A percentile compares a stretch with the other conserved stretches of the same genome.
phyloP scores from a whole-genome alignment of 1,140 invertebrate genomes.

The Zaprionus tsacasi region DNA sequence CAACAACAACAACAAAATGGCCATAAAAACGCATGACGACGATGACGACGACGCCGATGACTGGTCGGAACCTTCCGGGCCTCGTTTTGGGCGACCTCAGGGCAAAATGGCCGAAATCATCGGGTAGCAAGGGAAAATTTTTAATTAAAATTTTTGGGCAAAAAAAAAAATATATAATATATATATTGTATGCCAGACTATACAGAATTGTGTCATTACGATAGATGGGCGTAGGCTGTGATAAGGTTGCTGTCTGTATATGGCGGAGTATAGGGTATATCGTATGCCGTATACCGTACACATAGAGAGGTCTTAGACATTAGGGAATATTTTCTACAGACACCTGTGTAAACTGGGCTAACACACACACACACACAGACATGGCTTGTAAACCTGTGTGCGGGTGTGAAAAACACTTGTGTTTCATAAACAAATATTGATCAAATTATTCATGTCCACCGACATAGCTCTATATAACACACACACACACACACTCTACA shows the following conservation, averaged over 20 bases:
- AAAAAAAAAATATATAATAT: neutral
- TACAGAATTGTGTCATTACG: neutral
- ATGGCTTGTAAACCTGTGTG: neutral
- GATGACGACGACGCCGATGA: constrained; percentile 45
- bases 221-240: constrained; percentile 21
- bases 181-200: neutral
- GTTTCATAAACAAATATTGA: constrained; percentile 74
- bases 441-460: constrained; percentile 67
- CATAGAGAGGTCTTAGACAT: constrained; percentile 16
- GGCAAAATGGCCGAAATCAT: constrained; percentile 48
- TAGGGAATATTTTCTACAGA: constrained; percentile 24
- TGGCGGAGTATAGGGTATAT: constrained; percentile 6
- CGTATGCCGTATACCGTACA: neutral
- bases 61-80: constrained; percentile 13
- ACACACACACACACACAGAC: constrained; percentile 29
- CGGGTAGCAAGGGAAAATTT: constrained; percentile 8
- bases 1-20: constrained; percentile 37
- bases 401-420: constrained; percentile 71
- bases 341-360: constrained; percentile 79
- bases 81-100: neutral
- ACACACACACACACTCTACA: constrained; percentile 4
- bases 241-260: constrained; percentile 17
- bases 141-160: constrained; percentile 57
- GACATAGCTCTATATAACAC: constrained; percentile 1
- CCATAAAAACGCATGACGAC: constrained; percentile 73